Evolutionary conservation across 2,797 vertebrate species (phyloP).

Genomic region (Lepidocolaptes lacrymiger): DNA sequence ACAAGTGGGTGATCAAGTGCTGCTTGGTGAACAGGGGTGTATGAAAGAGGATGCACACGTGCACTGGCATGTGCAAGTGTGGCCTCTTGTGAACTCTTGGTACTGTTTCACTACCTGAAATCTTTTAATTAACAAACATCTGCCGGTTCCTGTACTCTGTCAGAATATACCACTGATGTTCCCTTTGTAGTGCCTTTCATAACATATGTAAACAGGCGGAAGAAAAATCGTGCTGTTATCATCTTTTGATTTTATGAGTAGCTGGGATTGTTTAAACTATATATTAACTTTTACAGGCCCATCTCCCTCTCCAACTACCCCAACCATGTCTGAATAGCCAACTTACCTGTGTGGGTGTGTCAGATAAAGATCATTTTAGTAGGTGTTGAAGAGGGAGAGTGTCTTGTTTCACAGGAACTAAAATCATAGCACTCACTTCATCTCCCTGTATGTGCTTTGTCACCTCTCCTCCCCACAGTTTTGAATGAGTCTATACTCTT

Average conservation of each 20-base stretch:
- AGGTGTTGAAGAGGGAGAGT: background rate
- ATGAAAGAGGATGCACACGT: background rate
- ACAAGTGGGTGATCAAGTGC: constrained; percentile 78
- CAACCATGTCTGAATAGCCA: background rate
- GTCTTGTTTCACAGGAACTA: background rate
- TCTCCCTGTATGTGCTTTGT: background rate
- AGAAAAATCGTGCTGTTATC: constrained; percentile 60
- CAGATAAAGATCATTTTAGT: background rate
- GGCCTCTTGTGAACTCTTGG: constrained; percentile 56
- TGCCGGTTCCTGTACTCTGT: constrained; percentile 67
- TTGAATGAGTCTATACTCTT: background rate
- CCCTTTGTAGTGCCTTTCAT: constrained; percentile 62
- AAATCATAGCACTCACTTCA: background rate
- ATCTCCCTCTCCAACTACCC: background rate
- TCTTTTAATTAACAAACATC: constrained; percentile 79
- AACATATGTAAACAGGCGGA: constrained; percentile 62
- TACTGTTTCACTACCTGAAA: constrained; percentile 83
- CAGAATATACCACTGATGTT: constrained; percentile 56
- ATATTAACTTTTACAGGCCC: constrained; percentile 48
- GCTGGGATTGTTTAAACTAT: constrained; percentile 34
- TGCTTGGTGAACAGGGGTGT: constrained; percentile 56
- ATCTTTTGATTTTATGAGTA: constrained; percentile 59
- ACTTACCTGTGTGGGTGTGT: background rate
- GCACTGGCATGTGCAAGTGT: constrained; percentile 69
- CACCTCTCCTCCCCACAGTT: background rate